Percentiles rank a stretch among this genome's conserved stretches.
Evolutionary conservation across 2,888 invertebrate species (phyloP).

Genomic region (Tridacna crocea): DNA sequence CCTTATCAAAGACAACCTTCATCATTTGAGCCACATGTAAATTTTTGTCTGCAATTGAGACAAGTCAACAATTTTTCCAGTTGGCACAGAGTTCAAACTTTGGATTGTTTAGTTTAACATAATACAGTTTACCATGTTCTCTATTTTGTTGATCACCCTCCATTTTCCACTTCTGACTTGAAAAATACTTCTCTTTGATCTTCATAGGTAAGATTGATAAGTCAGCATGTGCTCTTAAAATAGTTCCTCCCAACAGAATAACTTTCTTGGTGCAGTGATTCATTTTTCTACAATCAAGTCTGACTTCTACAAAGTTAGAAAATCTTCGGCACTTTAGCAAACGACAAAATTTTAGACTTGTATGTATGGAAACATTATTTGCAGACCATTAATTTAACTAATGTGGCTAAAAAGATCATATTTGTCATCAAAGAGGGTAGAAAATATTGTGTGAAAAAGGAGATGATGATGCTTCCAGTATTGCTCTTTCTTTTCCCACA

Average conservation of each 20-base stretch:
- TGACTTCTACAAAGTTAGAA: too few relatives aligned
- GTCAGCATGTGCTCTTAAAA: neutral
- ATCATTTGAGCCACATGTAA: too few relatives aligned
- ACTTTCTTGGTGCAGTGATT: too few relatives aligned
- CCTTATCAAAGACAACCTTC: too few relatives aligned
- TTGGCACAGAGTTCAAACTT: too few relatives aligned
- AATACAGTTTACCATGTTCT: neutral
- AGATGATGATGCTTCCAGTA: neutral
- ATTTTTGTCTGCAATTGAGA: too few relatives aligned
- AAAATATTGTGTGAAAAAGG: neutral
- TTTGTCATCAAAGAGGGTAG: neutral
- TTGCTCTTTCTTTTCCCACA: neutral
- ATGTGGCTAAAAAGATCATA: neutral
- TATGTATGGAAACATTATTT: too few relatives aligned
- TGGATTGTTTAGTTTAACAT: neutral
- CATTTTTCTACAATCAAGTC: too few relatives aligned
- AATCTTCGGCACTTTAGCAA: too few relatives aligned
- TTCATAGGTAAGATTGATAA: neutral
- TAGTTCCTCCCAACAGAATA: neutral
- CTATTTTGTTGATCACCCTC: neutral
- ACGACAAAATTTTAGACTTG: too few relatives aligned
- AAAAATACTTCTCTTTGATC: slow-evolving; percentile 9
- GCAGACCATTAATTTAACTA: too few relatives aligned
- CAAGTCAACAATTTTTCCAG: too few relatives aligned
- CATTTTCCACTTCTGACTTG: neutral